phyloP scores from a whole-genome alignment of 2,113 vertebrate species.

The Lagenorhynchus albirostris region DNA sequence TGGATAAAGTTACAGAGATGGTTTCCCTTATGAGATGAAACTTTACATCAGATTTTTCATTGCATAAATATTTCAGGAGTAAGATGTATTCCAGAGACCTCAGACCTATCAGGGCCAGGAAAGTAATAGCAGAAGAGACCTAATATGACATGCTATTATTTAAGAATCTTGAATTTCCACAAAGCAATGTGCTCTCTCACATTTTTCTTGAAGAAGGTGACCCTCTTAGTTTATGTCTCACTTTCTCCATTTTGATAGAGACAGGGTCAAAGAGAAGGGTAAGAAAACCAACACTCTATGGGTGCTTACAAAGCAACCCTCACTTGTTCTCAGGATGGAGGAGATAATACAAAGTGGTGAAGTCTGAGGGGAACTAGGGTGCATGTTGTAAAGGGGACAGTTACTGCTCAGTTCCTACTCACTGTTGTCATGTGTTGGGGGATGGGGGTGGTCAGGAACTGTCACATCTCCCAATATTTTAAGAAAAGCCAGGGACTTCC shows the following conservation, averaged over 20 bases:
- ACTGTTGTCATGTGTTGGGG: not conserved
- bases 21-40: not conserved
- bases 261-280: not conserved
- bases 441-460: not conserved
- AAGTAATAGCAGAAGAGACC: not conserved
- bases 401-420: not conserved
- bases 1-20: not conserved
- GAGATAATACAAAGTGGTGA: not conserved
- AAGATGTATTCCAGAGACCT: not conserved
- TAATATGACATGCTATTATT: not conserved
- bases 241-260: not conserved
- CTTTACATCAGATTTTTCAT: not conserved
- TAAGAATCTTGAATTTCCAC: not conserved
- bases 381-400: not conserved
- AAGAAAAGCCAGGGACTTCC: slow-evolving; percentile 21
- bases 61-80: not conserved
- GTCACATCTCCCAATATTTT: not conserved
- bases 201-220: not conserved
- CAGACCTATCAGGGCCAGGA: not conserved
- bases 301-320: not conserved
- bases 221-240: not conserved
- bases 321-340: not conserved
- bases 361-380: not conserved
- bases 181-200: not conserved
- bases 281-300: rapidly evolving